phyloP scores from a whole-genome alignment of 2,113 vertebrate genomes.

The Vulpes vulpes region DNA sequence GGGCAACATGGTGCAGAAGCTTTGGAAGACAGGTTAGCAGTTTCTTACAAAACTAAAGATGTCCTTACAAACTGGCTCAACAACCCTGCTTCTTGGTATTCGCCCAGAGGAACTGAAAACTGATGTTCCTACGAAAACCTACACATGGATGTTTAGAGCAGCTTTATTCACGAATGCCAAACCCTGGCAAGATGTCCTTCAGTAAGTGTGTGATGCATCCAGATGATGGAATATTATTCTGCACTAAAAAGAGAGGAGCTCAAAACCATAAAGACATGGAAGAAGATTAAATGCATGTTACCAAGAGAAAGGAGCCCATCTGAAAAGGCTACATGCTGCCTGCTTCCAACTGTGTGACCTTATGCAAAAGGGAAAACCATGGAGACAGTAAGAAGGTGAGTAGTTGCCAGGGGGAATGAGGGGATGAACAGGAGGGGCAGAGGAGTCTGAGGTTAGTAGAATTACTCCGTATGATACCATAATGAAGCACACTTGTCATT shows the following conservation, averaged over 20 bases:
- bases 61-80: background rate
- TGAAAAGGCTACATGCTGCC: no score
- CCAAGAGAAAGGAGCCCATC: background rate
- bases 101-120: background rate
- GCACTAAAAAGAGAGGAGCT: background rate
- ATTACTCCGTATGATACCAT: background rate
- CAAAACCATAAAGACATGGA: background rate
- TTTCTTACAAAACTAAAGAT: background rate
- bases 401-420: no score
- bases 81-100: background rate
- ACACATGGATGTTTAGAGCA: background rate
- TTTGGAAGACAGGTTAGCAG: background rate
- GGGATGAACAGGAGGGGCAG: background rate
- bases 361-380: background rate
- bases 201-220: background rate
- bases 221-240: background rate
- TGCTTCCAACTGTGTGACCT: background rate
- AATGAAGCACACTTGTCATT: background rate
- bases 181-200: background rate
- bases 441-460: background rate
- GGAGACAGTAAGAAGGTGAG: background rate
- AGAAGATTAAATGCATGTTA: background rate
- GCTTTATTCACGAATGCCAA: background rate
- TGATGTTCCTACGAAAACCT: background rate
- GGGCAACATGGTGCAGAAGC: background rate